These are phyloP conservation scores for Stegodyphus mimosarum DNA, from an alignment of 1,140 invertebrate species.

Conservation along the genomic window DNA sequence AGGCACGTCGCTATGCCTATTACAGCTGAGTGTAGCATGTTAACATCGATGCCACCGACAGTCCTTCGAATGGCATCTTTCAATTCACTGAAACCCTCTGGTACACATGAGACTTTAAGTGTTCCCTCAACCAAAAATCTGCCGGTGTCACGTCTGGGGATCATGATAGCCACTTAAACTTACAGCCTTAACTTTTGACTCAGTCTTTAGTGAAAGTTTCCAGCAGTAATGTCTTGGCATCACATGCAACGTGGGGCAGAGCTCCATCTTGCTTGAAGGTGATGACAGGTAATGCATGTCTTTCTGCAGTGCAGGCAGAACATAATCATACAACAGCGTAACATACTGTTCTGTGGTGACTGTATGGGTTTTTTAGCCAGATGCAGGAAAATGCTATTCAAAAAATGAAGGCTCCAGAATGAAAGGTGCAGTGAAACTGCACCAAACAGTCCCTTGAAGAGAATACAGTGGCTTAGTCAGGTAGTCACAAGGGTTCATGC, in stretches of 20 bases:
- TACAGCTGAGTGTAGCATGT: no score
- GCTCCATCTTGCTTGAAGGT: background rate
- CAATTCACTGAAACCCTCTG: no score
- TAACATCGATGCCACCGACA: no score
- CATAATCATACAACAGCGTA: background rate
- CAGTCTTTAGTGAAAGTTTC: background rate
- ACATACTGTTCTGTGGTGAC: background rate
- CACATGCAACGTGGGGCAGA: background rate
- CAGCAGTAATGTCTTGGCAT: background rate
- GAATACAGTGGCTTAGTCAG: background rate
- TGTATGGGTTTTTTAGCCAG: background rate
- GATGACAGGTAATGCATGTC: background rate
- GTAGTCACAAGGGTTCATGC: background rate
- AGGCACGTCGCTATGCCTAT: no score
- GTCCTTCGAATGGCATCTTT: no score
- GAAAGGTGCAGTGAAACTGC: background rate
- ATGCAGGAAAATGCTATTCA: background rate
- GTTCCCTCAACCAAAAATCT: background rate
- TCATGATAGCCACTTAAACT: background rate
- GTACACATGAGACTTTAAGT: background rate
- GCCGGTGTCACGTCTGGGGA: background rate
- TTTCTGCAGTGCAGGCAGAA: background rate
- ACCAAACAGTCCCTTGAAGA: background rate
- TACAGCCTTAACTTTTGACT: background rate
- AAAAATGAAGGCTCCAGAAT: background rate